Base-by-base conservation (phyloP, 2,797 vertebrate genomes). In the Neostethus bicornis region DNA sequence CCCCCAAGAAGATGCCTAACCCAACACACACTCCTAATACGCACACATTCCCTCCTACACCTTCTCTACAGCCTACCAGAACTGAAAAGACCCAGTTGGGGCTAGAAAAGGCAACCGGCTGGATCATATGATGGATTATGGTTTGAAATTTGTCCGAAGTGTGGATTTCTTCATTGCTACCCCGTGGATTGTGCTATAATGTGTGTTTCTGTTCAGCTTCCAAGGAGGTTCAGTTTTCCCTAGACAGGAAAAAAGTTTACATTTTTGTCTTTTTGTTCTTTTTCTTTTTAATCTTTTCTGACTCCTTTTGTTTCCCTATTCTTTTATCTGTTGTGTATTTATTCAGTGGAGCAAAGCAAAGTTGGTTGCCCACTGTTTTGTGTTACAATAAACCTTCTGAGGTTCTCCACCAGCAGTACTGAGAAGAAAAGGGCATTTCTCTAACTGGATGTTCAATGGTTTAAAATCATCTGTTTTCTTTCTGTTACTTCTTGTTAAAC, bases 141-240 rank as follows among this genome's bases (percentile, higher is more conserved):
- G 75, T 78, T 80, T 71, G 52, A 54, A 60, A 82, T 66, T 60
- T 66, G 61, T 68, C 61, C 5, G 4, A 73, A 60, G 29, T 32
- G 76, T 72, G 77, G 77, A 74, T 84, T 75, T 81, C 50, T 58
- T 43, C 65, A 66, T 77, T 73, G 75, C 77, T 50, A 71, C 53
- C 64, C 55, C 88, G 84, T 89, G 87, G 89, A 80, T 88, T 79
- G 80, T 79, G 78, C 56, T 85, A 56, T 66, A 75, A 76, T 66
- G 73, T 73, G 66, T 72, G 79, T 83, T 81, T 70, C 60, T 74
- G 87, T 66, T 83, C 77, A 64, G 66, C 65, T 58, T 71, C 66
- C 78, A 66, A 61, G 43, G 42, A 53, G 48, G 45, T 55, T 59
- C 52, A 59, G 55, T 26, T 44, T 14, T 14, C 43, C 16, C 53